Conservation (phyloP, 2,113 vertebrate genomes). For the Sphaerodactylus townsendi region DNA sequence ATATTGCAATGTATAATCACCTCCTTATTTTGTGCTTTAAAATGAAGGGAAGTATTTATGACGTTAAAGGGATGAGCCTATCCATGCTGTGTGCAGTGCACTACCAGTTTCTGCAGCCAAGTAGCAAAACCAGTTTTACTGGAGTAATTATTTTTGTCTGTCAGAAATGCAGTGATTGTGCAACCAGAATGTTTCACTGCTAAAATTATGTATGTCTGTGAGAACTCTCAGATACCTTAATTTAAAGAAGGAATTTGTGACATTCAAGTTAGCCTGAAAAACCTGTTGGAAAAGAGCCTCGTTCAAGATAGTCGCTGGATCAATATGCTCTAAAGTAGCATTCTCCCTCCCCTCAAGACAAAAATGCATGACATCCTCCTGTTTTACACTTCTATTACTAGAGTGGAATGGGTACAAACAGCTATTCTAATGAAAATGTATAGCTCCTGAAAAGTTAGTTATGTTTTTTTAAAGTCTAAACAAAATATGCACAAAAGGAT, state of each 20-base stretch:
- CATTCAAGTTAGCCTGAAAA: slow-evolving; percentile 23
- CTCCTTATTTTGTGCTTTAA: neutral
- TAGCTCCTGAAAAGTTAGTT: neutral
- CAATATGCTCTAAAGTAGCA: neutral
- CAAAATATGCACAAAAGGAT: neutral
- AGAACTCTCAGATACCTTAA: neutral
- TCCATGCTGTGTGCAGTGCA: neutral
- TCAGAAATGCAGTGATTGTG: neutral
- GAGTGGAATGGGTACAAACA: slow-evolving; percentile 6
- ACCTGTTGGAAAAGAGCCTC: neutral
- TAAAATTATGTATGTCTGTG: neutral
- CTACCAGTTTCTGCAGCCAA: neutral
- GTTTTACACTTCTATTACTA: slow-evolving; percentile 2
- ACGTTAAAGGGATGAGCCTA: neutral
- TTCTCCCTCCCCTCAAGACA: neutral
- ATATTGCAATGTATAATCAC: neutral
- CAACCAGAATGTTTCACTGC: neutral
- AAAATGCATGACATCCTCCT: neutral
- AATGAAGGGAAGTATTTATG: neutral
- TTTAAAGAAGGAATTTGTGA: slow-evolving; percentile 21
- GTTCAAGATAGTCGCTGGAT: neutral
- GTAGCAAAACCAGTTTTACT: neutral
- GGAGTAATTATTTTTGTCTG: slow-evolving; percentile 1
- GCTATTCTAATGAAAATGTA: neutral
- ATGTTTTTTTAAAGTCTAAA: neutral